Conservation (phyloP, 2,797 vertebrate genomes). For the Chaetophractus vellerosus region DNA sequence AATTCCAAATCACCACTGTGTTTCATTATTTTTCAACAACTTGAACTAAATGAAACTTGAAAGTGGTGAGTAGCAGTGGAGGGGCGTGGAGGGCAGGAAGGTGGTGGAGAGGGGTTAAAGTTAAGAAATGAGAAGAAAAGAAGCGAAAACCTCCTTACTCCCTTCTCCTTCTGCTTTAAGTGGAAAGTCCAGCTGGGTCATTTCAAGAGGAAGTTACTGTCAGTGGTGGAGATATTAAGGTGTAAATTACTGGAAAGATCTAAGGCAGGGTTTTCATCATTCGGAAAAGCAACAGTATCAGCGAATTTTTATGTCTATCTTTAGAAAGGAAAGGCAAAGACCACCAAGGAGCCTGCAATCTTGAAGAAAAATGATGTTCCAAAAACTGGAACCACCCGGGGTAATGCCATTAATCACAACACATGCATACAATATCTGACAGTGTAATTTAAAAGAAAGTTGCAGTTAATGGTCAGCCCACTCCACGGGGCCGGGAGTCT, state of each 20-base stretch:
- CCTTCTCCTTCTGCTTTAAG: constrained; percentile 25
- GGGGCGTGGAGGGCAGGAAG: neutral
- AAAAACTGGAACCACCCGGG: constrained; percentile 78
- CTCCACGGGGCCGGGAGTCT: neutral
- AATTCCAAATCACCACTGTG: neutral
- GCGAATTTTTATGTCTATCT: constrained; percentile 66
- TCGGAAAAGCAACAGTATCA: constrained; percentile 71
- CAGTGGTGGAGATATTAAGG: constrained; percentile 78
- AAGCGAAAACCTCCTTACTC: constrained; percentile 53
- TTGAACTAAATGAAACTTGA: constrained; percentile 62
- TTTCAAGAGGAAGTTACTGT: constrained; percentile 85
- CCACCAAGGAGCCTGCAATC: constrained; percentile 78
- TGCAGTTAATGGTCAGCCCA: neutral
- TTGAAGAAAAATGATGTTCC: constrained; percentile 83
- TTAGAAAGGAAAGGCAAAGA: constrained; percentile 81
- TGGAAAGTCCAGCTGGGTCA: constrained; percentile 77
- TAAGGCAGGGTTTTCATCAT: constrained; percentile 78
- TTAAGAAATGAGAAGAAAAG: constrained; percentile 58
- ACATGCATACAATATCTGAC: constrained; percentile 61
- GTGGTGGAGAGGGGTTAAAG: neutral
- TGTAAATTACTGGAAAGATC: constrained; percentile 84
- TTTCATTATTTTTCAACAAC: neutral
- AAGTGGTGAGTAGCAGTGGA: neutral
- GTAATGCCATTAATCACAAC: constrained; percentile 83
- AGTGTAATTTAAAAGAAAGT: constrained; percentile 65